phyloP scores from a whole-genome alignment of 2,888 invertebrate genomes.

The Schizotus pectinicornis region DNA sequence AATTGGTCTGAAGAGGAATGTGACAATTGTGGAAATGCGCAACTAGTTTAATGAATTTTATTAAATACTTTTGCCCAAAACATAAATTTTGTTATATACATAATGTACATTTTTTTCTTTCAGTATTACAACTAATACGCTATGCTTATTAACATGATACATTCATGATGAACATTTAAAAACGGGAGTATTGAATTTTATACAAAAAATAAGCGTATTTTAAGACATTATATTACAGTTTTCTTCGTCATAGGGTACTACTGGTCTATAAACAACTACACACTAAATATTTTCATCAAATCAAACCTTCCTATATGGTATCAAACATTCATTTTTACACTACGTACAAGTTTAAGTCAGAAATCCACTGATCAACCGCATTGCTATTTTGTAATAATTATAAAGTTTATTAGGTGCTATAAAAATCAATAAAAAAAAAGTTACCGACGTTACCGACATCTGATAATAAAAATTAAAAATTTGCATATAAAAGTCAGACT shows the following conservation, averaged over 20 bases:
- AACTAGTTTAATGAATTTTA: constrained; percentile 38
- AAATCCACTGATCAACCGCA: constrained; percentile 3
- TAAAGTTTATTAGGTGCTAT: not conserved
- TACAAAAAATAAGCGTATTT: constrained; percentile 46
- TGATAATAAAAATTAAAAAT: too few relatives aligned
- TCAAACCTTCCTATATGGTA: constrained; percentile 15
- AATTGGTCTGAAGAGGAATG: too few relatives aligned
- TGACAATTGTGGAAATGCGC: not conserved
- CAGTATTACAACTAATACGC: constrained; percentile 17
- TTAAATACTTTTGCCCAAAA: constrained; percentile 47
- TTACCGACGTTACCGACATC: too few relatives aligned
- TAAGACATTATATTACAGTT: constrained; percentile 37
- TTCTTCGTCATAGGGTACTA: constrained; percentile 13
- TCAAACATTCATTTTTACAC: constrained; percentile 15
- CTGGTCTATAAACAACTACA: constrained; percentile 21
- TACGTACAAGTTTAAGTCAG: constrained; percentile 14
- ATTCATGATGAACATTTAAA: constrained; percentile 39
- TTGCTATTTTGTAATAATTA: constrained; percentile 22
- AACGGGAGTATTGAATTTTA: constrained; percentile 41
- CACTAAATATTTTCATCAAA: constrained; percentile 15
- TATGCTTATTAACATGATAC: constrained; percentile 25
- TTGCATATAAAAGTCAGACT: too few relatives aligned
- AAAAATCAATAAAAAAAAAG: not conserved
- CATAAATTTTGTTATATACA: constrained; percentile 48
- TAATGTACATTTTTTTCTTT: constrained; percentile 39